Base-by-base conservation (phyloP, 2,888 invertebrate species). In the Tetanocera ferruginea region DNA sequence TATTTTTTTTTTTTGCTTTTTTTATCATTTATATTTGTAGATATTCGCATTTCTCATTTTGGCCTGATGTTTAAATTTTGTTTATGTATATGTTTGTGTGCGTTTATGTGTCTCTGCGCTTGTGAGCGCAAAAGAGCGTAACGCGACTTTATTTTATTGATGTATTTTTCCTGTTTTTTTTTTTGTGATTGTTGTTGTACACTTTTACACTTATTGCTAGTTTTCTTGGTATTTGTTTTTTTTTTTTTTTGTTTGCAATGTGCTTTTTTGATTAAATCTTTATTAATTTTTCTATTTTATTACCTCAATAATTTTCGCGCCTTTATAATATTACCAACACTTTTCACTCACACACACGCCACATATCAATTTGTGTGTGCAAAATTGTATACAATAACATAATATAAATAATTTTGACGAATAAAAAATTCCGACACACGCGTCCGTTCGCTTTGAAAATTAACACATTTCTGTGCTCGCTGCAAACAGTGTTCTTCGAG, bases 381-480 rank as follows among this genome's bases (percentile, higher is more conserved):
- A 11, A 66, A n/a, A 2, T 2, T 66, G 28, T 66, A 66, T 37
- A 34, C 55, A n/a, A 23, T 55, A 55, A 55, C 23, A 55, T 55
- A 19, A 19, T 55, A 64, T 64, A 31, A 64, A 31, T 17, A 28
- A 28, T 31, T 31, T 28, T n/a, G 28, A 19, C 9, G 57, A 79
- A 31, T 5, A 67, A 67, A 71, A 81, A 81, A 78, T 78, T 79
- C 81, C 83, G 82, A 78, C 79, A 81, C 85, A 81, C 49, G 62
- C 83, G 83, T 86, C 85, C 83, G 84, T 82, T 84, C 86, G 83
- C 83, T 78, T 81, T 82, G 82, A 81, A 79, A 80, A 80, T 84
- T 83, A 81, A 81, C 84, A 86, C 84, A 86, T 81, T 81, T 86
- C 85, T 85, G 82, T 80, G 81, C 76, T 76, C 60, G 71, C 64